phyloP scores from a whole-genome alignment of 2,888 invertebrate species.

The Pharmacophagus antenor region DNA sequence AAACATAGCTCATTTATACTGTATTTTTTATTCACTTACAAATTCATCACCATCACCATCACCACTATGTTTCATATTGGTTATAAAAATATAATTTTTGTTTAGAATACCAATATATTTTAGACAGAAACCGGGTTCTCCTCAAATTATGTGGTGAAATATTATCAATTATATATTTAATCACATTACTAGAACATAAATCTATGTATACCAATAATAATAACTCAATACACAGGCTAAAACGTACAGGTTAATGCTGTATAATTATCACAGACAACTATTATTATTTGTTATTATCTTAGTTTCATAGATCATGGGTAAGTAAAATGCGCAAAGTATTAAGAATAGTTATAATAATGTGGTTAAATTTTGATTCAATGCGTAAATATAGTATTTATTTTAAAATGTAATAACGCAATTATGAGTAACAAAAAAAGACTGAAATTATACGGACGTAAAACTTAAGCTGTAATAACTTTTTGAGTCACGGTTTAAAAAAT shows the following conservation, averaged over 20 bases:
- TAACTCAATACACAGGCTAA: neutral
- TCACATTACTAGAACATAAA: neutral
- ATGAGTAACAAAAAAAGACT: too few relatives aligned
- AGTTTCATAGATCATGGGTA: too few relatives aligned
- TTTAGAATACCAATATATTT: neutral
- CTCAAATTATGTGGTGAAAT: neutral
- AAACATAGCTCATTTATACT: too few relatives aligned
- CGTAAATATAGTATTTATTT: too few relatives aligned
- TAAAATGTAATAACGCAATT: too few relatives aligned
- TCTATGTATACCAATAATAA: neutral
- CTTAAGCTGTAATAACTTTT: too few relatives aligned
- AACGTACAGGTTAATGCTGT: neutral
- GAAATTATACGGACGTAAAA: too few relatives aligned
- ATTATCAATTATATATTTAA: neutral
- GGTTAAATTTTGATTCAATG: too few relatives aligned
- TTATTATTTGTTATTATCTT: neutral
- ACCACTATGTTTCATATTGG: constrained; percentile 66
- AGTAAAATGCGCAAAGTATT: too few relatives aligned
- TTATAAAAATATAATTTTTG: neutral
- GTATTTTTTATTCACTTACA: constrained; percentile 1
- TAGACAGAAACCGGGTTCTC: neutral
- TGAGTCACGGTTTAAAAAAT: too few relatives aligned
- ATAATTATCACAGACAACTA: neutral
- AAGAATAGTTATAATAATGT: too few relatives aligned
- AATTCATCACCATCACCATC: constrained; percentile 62